Conservation (phyloP, 2,113 vertebrate species). For the Pipa parva region DNA sequence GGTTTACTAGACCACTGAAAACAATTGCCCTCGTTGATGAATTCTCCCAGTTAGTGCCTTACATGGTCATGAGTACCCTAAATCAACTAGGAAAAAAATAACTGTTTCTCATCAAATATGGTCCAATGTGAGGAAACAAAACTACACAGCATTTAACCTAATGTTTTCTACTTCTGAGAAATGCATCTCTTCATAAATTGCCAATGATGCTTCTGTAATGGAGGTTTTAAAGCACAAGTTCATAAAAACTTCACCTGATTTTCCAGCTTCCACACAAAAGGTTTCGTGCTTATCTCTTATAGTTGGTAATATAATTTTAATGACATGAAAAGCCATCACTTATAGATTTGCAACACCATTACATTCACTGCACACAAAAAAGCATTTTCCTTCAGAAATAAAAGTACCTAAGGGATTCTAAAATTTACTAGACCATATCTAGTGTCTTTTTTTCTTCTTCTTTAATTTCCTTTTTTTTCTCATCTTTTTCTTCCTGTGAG, state of each 20-base stretch:
- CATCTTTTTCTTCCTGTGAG: too few relatives aligned
- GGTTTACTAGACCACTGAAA: too few relatives aligned
- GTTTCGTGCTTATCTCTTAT: constrained; percentile 21
- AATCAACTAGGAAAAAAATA: too few relatives aligned
- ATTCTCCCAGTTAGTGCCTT: too few relatives aligned
- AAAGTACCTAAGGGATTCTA: constrained; percentile 26
- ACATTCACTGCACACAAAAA: constrained; percentile 24
- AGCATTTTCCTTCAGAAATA: constrained; percentile 23
- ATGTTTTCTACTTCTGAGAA: too few relatives aligned
- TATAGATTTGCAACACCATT: constrained; percentile 33
- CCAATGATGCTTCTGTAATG: too few relatives aligned
- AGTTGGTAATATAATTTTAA: constrained; percentile 36
- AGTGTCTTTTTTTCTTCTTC: constrained; percentile 16
- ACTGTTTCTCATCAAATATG: too few relatives aligned
- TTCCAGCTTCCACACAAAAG: constrained; percentile 1
- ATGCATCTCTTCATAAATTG: too few relatives aligned
- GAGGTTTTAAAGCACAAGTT: not conserved
- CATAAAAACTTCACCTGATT: constrained; percentile 13
- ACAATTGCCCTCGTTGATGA: too few relatives aligned
- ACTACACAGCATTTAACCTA: too few relatives aligned
- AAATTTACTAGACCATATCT: constrained; percentile 24
- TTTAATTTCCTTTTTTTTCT: constrained; percentile 13
- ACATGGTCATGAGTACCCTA: too few relatives aligned
- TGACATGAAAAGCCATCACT: constrained; percentile 30
- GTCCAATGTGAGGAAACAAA: too few relatives aligned